phyloP scores from a whole-genome alignment of 1,140 invertebrate genomes.

The Hylaeus volcanicus region DNA sequence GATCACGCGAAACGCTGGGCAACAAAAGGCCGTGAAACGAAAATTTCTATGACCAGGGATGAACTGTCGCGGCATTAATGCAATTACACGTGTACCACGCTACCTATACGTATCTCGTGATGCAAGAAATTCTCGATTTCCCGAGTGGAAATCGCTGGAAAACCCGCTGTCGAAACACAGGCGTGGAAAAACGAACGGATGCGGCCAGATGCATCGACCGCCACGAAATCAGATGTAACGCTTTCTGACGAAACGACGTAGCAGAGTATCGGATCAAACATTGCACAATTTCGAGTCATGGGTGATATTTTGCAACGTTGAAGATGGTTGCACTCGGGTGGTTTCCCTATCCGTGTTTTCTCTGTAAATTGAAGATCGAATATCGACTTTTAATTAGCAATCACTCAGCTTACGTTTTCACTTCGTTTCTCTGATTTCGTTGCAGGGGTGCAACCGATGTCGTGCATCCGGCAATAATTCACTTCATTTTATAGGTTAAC shows the following conservation, averaged over 20 bases:
- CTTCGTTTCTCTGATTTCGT: not conserved
- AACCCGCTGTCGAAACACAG: not conserved
- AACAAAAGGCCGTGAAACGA: conserved; percentile 2
- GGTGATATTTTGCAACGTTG: not conserved
- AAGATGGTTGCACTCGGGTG: not conserved
- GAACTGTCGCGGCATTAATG: not conserved
- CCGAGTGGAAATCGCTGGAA: too few relatives aligned
- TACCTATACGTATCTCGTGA: too few relatives aligned
- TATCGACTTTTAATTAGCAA: not conserved
- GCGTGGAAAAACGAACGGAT: not conserved
- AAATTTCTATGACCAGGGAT: not conserved
- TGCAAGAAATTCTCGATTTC: not conserved
- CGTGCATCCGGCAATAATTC: too few relatives aligned
- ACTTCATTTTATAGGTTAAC: too few relatives aligned
- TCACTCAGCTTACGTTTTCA: too few relatives aligned
- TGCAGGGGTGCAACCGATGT: too few relatives aligned
- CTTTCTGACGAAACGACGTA: not conserved
- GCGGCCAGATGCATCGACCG: not conserved
- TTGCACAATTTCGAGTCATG: not conserved
- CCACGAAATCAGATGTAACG: not conserved
- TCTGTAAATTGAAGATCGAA: too few relatives aligned
- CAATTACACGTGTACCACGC: not conserved
- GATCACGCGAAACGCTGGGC: not conserved
- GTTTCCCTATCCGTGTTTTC: not conserved
- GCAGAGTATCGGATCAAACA: not conserved